Percentiles rank a stretch among this genome's conserved stretches.
These are phyloP conservation scores for Alfaro cultratus DNA, from an alignment of 2,797 vertebrate species.

Conservation along the genomic window DNA sequence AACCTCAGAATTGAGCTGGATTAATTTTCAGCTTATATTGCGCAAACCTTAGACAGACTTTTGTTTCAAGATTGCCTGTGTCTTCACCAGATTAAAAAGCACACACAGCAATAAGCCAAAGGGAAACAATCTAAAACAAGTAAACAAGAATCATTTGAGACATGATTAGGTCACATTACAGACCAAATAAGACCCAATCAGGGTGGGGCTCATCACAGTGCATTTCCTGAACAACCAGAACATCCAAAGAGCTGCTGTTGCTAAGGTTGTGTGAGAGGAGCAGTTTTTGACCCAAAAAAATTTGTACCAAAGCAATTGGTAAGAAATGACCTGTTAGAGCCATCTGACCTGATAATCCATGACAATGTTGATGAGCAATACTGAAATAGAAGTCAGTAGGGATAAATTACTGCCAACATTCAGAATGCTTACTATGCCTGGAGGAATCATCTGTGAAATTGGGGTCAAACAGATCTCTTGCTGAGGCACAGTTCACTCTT, in stretches of 20 bases:
- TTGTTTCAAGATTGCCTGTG: neutral
- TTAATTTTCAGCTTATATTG: neutral
- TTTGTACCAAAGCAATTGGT: neutral
- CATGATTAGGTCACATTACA: neutral
- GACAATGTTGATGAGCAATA: neutral
- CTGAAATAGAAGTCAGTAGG: neutral
- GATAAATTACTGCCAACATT: neutral
- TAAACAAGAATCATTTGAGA: neutral
- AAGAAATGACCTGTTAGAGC: neutral
- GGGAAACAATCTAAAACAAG: neutral
- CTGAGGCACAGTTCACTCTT: neutral
- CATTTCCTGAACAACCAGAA: neutral
- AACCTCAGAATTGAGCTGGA: neutral
- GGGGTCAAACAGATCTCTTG: neutral
- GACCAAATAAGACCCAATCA: neutral
- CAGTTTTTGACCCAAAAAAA: neutral
- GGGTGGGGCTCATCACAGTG: neutral
- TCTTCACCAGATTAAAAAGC: neutral
- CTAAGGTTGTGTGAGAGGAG: neutral
- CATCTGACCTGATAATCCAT: neutral
- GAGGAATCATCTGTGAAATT: neutral
- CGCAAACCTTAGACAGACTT: neutral
- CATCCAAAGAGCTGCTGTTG: neutral
- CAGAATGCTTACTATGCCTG: conserved; percentile 7
- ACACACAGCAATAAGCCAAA: neutral